Evolutionary conservation across 2,888 invertebrate species (phyloP).

Genomic region (Drosophila prolongata): DNA sequence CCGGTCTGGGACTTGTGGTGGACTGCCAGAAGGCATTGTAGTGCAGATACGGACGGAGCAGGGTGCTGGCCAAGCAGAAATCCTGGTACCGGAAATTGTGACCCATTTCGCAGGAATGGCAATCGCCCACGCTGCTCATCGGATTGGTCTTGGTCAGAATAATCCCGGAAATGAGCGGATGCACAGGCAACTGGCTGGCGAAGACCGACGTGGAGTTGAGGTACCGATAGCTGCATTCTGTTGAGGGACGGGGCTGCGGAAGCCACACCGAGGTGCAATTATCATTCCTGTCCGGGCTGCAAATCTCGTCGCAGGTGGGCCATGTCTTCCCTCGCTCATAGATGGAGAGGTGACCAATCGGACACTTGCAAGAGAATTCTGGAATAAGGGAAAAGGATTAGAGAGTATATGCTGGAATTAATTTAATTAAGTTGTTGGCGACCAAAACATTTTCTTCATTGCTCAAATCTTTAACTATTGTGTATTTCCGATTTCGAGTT

Average conservation of each 20-base stretch:
- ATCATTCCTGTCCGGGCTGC: conserved; percentile 43
- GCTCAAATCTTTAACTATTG: too few relatives aligned
- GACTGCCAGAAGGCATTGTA: conserved; percentile 80
- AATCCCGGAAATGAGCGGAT: conserved; percentile 54
- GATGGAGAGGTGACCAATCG: conserved; percentile 58
- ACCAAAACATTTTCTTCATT: too few relatives aligned
- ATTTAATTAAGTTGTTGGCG: too few relatives aligned
- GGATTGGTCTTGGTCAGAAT: conserved; percentile 48
- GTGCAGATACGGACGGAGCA: conserved; percentile 79
- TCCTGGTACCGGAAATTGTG: conserved; percentile 79
- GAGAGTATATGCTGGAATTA: too few relatives aligned
- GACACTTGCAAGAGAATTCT: conserved; percentile 85
- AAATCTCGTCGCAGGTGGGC: conserved; percentile 76
- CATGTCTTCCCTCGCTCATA: conserved; percentile 76
- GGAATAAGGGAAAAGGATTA: background rate
- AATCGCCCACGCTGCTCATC: conserved; percentile 52
- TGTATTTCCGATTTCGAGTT: too few relatives aligned
- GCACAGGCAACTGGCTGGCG: conserved; percentile 22
- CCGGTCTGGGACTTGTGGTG: conserved; percentile 36
- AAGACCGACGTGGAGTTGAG: conserved; percentile 59
- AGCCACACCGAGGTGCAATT: conserved; percentile 43
- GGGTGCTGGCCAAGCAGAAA: conserved; percentile 79
- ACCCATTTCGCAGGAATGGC: conserved; percentile 75
- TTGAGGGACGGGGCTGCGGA: conserved; percentile 10
- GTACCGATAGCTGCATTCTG: conserved; percentile 73